Evolutionary conservation across 2,113 vertebrate genomes (phyloP), one percentile per base, ranked within the genome.

Genomic region (Vulpes ferrilata): DNA sequence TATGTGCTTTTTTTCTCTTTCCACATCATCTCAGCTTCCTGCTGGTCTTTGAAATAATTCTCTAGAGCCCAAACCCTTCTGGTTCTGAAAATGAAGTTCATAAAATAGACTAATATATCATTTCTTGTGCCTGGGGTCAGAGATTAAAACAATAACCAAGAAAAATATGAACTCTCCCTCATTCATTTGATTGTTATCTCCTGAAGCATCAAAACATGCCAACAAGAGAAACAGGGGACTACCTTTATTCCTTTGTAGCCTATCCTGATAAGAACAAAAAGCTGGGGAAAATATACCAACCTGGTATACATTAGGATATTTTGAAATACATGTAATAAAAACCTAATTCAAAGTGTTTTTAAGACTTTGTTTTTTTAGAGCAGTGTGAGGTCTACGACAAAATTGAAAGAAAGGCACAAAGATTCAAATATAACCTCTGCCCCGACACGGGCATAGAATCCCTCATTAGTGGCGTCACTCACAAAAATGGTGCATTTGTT

Each of bases 111-210:
- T 86, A 60, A 94, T 76, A 74, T 62, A 48, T 83, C n/a, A 83
- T 57, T 92, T 95, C 60, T 88, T 94, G 60, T 89, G 92, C 83
- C 57, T 87, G 32, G 25, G 43, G 62, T 93, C 55, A 85, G 48
- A 97, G 62, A 86, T 17, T 67, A 59, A 93, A 97, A 92, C 16
- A 96, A 95, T 90, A 96, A 79, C n/a, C 73, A 69, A 93, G 67
- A 93, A 92, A 95, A 89, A 48, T 84, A 62, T 32, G 23, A 76
- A 79, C 12, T 86, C 23, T 88, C n/a, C 25, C 7, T 81, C 32
- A 82, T 87, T 89, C 53, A 55, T 67, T 43, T 90, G 4, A 78
- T 35, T 90, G 48, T 88, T 92, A 93, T 86, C 60, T 87, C 76
- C 20, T 11, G 67, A 89, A 88, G 51, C 60, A 82, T 62, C 15